Base-by-base conservation (phyloP, 1,140 invertebrate species). In the Microplitis mediator region DNA sequence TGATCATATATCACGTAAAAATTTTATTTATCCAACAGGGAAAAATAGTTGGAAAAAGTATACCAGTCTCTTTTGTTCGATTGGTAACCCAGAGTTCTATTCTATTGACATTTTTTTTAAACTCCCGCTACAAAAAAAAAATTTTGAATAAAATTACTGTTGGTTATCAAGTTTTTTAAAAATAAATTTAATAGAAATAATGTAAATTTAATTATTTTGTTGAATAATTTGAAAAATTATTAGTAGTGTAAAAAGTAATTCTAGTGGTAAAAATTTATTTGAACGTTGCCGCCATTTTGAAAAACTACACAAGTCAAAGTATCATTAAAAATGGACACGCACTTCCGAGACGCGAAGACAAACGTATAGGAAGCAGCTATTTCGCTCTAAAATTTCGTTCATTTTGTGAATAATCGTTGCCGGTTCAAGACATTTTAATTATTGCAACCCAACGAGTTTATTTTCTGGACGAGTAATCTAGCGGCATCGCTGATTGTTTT, bases 321-420 rank as follows among this genome's bases (percentile, higher is more conserved):
- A 31, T 9, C 23, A 31, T 13, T 32, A 9, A 11, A 56, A 11
- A 8, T 5, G 23, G 14, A 32, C 34, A 69, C 67, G 35, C 14
- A 69, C n/a, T 45, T 69, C 67, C 67, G 67, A 54, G 67, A 69
- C 67, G 67, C 67, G 56, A 35, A 16, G 16, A 39, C 31, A 36
- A 56, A 31, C 35, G 16, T 34, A 11, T 69, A 14, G 4, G 3
- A 16, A 45, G 39, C 39, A 11, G 39, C 39, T 45, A 11, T 45
- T 45, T 45, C 39, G 6, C 39, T 5, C 11, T 16, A 51, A 14
- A 14, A 8, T 36, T 32, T 62, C 35, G 39, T 23, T 45, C 67
- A 69, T 69, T 69, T 69, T 56, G 14, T 36, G 67, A 63, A 61
- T 13, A 23, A 51, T 71, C 69, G 60, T 63, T 13, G 60, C 69